phyloP scores from a whole-genome alignment of 2,888 invertebrate genomes.

The Drosophila ezoana region DNA sequence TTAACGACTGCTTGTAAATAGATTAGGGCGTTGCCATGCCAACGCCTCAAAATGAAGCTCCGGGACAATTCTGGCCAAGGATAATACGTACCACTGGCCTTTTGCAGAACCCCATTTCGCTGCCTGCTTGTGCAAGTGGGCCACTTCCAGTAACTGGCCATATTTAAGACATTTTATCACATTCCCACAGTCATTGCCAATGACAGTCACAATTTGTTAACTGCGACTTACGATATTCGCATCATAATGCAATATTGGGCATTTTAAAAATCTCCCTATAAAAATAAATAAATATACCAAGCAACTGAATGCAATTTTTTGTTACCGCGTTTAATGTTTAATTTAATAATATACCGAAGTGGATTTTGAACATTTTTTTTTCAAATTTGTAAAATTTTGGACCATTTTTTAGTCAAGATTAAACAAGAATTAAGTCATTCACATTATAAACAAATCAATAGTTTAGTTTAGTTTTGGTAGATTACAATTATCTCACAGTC shows the following conservation, averaged over 20 bases:
- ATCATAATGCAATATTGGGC: not conserved
- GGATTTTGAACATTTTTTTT: no score
- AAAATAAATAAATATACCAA: no score
- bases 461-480: no score
- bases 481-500: no score
- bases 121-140: constrained; percentile 24
- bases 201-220: not conserved
- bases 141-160: constrained; percentile 51
- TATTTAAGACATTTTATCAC: constrained; percentile 67
- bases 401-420: no score
- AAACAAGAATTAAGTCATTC: no score
- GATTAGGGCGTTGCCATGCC: constrained; percentile 74
- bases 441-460: no score
- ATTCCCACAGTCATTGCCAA: constrained; percentile 39
- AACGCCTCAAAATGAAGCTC: constrained; percentile 44
- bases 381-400: no score
- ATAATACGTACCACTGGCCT: constrained; percentile 39
- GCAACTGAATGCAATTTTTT: no score
- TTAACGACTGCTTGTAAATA: constrained; percentile 59
- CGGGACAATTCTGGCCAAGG: constrained; percentile 9
- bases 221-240: constrained; percentile 1
- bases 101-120: constrained; percentile 22
- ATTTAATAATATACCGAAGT: no score
- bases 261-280: not conserved
- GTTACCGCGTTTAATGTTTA: no score